These are phyloP conservation scores for Drosophila atripex DNA, from an alignment of 2,888 invertebrate species.

Conservation along the genomic window DNA sequence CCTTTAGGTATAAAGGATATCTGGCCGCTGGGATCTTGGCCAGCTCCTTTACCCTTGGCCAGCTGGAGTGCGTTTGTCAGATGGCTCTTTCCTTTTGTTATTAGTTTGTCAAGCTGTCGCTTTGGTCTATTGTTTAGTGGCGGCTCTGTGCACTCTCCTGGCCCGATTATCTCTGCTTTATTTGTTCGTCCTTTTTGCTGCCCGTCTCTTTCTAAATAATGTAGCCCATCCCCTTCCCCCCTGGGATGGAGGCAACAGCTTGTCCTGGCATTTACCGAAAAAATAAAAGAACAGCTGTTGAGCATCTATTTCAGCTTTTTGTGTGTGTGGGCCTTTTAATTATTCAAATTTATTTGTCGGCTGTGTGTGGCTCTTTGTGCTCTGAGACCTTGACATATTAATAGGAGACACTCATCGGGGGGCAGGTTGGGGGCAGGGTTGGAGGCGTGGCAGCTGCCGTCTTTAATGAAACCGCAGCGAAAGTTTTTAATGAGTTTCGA, in stretches of 20 bases:
- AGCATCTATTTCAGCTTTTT: conserved; percentile 20
- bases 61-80: conserved; percentile 38
- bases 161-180: conserved; percentile 68
- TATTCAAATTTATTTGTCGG: conserved; percentile 77
- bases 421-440: background rate
- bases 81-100: conserved; percentile 51
- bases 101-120: conserved; percentile 76
- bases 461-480: conserved; percentile 65
- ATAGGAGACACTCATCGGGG: conserved; percentile 38
- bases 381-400: conserved; percentile 43
- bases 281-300: conserved; percentile 73
- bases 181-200: conserved; percentile 58
- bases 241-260: conserved; percentile 13
- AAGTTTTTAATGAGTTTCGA: conserved; percentile 80
- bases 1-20: background rate
- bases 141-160: conserved; percentile 32
- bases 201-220: conserved; percentile 21
- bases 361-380: conserved; percentile 51
- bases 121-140: conserved; percentile 36
- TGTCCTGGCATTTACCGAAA: conserved; percentile 37
- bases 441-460: conserved; percentile 36
- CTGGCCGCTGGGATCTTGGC: conserved; percentile 45
- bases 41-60: conserved; percentile 31
- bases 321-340: conserved; percentile 66
- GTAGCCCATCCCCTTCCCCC: background rate